Evolutionary conservation across 2,888 invertebrate genomes (phyloP), one percentile per base, ranked within the genome.

Genomic region (Theretra japonica): DNA sequence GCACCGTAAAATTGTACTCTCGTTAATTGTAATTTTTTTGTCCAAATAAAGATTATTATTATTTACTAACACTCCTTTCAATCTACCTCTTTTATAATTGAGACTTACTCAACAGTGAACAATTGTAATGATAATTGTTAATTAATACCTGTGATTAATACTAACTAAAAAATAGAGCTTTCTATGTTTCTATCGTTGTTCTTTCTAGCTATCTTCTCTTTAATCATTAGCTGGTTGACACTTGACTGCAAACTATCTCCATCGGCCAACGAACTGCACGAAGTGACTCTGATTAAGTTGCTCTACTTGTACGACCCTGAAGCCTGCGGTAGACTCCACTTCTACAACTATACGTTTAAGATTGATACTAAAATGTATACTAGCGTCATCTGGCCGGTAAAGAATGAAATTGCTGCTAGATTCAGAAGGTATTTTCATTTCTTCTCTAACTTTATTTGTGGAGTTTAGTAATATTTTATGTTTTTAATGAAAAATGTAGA

Each of bases 301-400:
- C 75, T 93, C 2, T 94, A 94, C 73, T 78, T 94, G 0, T 90
- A 92, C 75, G 94, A 94, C 72, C 94, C 94, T 23, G 82, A 79
- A 7, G 86, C 88, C 0, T 94, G 94, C 70, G 88, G 84, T 0
- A 79, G 85, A 15, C 74, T 90, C 4, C 83, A 85, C 70, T 90
- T 91, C 80, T 94, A 92, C 78, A 94, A 94, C 79, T 81, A 89
- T 75, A 90, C 91, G 0, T 72, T 76, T 1, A 72, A 58, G 8
- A 33, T 71, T 1, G 74, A 81, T 0, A 73, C 56, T 1, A 58
- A 73, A 8, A 17, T 75, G 0, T 74, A 80, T 2, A 83, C 85
- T 0, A 85, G 83, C 2, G 80, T 93, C 0, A 78, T 91, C 4
- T 93, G 92, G 92, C 89, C 90, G 0, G 73, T 85, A 1, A 80